These are phyloP conservation scores for Lepidocyrtinus sp. DNA, from an alignment of 2,888 invertebrate species.

Conservation along the genomic window DNA sequence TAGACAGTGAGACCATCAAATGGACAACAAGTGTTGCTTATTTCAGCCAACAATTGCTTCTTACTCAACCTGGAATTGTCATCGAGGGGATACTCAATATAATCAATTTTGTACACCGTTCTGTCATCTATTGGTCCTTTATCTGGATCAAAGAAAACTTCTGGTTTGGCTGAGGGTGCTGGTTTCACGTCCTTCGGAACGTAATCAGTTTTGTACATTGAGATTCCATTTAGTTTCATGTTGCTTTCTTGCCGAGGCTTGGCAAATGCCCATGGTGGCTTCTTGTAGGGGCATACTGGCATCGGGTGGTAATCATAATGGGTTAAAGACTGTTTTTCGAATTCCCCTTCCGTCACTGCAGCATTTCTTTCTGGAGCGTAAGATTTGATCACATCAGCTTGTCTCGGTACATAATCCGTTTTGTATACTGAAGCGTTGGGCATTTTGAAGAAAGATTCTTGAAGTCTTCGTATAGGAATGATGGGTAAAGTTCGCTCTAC, in stretches of 20 bases:
- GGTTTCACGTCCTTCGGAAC: conserved; percentile 34
- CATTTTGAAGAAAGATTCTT: conserved; percentile 36
- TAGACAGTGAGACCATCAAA: conserved; percentile 38
- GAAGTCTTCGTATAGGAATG: conserved; percentile 17
- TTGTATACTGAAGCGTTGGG: conserved; percentile 40
- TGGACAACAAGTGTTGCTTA: conserved; percentile 23
- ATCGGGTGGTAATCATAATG: conserved; percentile 12
- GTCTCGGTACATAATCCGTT: conserved; percentile 33
- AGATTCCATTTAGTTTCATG: conserved; percentile 39
- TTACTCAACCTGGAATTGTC: conserved; percentile 1
- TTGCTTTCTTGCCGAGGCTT: conserved; percentile 22
- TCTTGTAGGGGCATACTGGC: conserved; percentile 40
- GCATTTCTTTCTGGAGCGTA: conserved; percentile 34
- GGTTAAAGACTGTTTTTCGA: conserved; percentile 23
- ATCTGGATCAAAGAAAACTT: conserved; percentile 29
- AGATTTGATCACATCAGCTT: not conserved
- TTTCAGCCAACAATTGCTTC: conserved; percentile 29
- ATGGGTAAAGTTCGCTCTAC: conserved; percentile 38
- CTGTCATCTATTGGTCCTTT: conserved; percentile 25
- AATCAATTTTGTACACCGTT: conserved; percentile 34
- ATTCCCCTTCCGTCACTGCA: conserved; percentile 23
- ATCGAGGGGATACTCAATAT: conserved; percentile 10
- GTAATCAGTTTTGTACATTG: conserved; percentile 42
- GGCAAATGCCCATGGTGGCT: conserved; percentile 37
- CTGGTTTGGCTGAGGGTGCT: conserved; percentile 37